Evolutionary conservation across 1,140 invertebrate species (phyloP).

Genomic region (Glomeris maerens): DNA sequence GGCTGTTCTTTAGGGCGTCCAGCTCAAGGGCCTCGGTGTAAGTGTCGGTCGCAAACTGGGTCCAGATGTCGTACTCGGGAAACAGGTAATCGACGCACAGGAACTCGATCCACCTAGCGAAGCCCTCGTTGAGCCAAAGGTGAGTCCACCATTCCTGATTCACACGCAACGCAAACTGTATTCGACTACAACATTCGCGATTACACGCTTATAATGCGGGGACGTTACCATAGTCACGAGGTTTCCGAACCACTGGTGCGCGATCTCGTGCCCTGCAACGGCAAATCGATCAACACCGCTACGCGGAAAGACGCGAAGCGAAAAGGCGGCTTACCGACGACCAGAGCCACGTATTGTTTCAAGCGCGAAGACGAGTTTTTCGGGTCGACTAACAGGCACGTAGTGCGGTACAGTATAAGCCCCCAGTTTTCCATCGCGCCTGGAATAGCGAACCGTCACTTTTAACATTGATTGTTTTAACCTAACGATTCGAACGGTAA

Average conservation of each 20-base stretch:
- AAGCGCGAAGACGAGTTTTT: conserved; percentile 64
- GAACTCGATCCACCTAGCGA: conserved; percentile 78
- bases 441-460: too few relatives aligned
- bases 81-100: conserved; percentile 74
- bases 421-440: conserved; percentile 98
- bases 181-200: background rate
- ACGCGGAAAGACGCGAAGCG: conserved; percentile 16
- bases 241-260: conserved; percentile 61
- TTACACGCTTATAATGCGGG: background rate
- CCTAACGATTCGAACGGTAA: too few relatives aligned
- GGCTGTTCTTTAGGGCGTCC: conserved; percentile 77
- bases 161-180: background rate
- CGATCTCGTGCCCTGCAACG: conserved; percentile 61
- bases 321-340: conserved; percentile 41
- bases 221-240: conserved; percentile 86
- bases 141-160: conserved; percentile 42
- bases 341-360: conserved; percentile 73
- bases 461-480: too few relatives aligned
- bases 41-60: conserved; percentile 73
- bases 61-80: conserved; percentile 86
- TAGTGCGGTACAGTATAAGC: conserved; percentile 64
- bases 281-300: conserved; percentile 10
- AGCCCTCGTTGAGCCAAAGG: conserved; percentile 83
- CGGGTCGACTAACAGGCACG: conserved; percentile 65
- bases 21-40: conserved; percentile 67